Conservation (phyloP, 2,888 invertebrate species). For the Oasisia sp. region DNA sequence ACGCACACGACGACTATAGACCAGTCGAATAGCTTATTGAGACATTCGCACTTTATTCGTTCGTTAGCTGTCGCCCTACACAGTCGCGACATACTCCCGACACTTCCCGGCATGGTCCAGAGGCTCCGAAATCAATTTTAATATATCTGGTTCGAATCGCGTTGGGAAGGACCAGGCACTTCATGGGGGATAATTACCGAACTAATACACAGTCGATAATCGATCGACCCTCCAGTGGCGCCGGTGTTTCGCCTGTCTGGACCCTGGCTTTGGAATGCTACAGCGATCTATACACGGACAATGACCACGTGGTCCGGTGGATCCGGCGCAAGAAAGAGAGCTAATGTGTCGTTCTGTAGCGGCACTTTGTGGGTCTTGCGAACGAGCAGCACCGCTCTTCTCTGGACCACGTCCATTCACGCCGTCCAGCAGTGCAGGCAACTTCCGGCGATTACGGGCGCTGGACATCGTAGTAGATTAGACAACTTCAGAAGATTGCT, state of each 20-base stretch:
- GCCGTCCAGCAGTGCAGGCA: neutral
- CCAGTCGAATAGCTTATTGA: neutral
- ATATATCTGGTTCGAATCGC: neutral
- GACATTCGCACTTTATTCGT: neutral
- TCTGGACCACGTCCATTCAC: neutral
- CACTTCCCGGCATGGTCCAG: neutral
- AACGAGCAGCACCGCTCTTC: neutral
- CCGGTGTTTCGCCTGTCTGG: neutral
- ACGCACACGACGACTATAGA: neutral
- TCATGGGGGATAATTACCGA: neutral
- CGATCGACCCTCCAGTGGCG: neutral
- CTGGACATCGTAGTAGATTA: too few relatives aligned
- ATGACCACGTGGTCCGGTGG: neutral
- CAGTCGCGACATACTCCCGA: neutral
- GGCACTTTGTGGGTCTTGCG: neutral
- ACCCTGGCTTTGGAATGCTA: neutral
- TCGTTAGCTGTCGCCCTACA: neutral
- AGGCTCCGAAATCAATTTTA: neutral
- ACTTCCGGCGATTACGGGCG: neutral
- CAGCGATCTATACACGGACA: neutral
- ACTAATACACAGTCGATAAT: slow-evolving; percentile 12
- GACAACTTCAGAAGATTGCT: too few relatives aligned
- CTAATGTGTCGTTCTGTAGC: neutral
- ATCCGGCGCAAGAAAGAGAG: neutral
- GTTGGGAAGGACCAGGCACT: neutral